phyloP scores from a whole-genome alignment of 2,113 vertebrate genomes.

The Colius striatus region DNA sequence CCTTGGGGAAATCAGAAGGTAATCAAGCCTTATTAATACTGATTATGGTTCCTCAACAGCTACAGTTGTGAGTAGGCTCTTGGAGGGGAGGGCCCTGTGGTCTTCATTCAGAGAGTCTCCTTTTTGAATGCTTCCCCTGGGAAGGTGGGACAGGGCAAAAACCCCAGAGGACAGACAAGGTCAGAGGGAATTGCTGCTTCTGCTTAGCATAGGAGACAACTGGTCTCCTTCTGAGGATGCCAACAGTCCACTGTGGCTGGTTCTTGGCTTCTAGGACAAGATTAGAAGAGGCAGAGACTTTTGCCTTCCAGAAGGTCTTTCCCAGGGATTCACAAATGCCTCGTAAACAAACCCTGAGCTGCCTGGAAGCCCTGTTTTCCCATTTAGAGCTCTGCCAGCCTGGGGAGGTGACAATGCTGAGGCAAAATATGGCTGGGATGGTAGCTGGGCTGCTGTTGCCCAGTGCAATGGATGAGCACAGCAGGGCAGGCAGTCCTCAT shows the following conservation, averaged over 20 bases:
- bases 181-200: neutral
- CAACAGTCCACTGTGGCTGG: fast-evolving
- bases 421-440: neutral
- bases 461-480: neutral
- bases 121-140: neutral
- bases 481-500: neutral
- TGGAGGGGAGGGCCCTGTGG: neutral
- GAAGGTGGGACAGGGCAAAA: neutral
- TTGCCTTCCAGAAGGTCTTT: neutral
- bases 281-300: neutral
- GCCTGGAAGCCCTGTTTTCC: slow-evolving; percentile 3
- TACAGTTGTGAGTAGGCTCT: neutral
- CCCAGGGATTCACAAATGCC: neutral
- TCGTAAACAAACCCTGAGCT: neutral
- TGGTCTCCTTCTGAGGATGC: fast-evolving
- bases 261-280: neutral
- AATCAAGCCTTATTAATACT: neutral
- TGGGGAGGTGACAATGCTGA: neutral
- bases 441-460: neutral
- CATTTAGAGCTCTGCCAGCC: neutral
- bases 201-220: neutral
- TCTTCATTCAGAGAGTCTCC: neutral
- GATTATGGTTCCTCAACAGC: neutral
- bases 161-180: neutral
- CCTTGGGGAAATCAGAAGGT: neutral